Evolutionary conservation across 2,797 vertebrate species (phyloP).

Genomic region (Heliangelus exortis): DNA sequence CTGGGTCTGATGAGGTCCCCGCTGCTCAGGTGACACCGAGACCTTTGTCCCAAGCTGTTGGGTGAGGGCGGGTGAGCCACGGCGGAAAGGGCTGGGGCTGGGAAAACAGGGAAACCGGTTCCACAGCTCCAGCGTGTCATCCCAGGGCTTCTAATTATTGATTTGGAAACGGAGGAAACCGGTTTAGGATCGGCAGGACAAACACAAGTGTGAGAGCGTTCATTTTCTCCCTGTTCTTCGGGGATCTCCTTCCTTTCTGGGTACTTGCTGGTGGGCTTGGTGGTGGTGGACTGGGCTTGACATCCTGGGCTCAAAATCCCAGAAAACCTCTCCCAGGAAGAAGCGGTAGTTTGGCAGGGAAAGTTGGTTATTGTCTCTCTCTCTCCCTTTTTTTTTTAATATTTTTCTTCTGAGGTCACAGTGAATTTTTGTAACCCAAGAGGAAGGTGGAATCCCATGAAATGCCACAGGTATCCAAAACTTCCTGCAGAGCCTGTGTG

Average conservation of each 20-base stretch:
- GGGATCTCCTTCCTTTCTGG: background rate
- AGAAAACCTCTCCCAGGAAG: background rate
- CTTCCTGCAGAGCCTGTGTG: background rate
- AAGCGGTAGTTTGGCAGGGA: background rate
- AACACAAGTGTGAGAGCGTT: background rate
- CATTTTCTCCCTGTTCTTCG: background rate
- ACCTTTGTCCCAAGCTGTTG: background rate
- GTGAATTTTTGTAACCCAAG: background rate
- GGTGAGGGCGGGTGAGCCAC: no score
- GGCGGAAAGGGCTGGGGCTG: background rate
- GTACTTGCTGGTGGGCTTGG: background rate
- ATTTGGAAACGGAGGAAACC: background rate
- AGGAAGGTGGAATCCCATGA: background rate
- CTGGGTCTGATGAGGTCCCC: background rate
- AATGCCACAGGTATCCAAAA: background rate
- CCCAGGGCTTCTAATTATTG: background rate
- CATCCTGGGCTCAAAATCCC: fast-evolving
- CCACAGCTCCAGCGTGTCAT: background rate
- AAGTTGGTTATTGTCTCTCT: background rate
- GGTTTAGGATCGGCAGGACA: background rate
- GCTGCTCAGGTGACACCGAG: background rate
- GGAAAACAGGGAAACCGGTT: constrained; percentile 6
- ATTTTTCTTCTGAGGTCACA: background rate
- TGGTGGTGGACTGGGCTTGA: background rate
- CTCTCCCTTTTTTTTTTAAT: no score